Conservation (phyloP, 1,140 invertebrate genomes). For the Heliconius hewitsoni region DNA sequence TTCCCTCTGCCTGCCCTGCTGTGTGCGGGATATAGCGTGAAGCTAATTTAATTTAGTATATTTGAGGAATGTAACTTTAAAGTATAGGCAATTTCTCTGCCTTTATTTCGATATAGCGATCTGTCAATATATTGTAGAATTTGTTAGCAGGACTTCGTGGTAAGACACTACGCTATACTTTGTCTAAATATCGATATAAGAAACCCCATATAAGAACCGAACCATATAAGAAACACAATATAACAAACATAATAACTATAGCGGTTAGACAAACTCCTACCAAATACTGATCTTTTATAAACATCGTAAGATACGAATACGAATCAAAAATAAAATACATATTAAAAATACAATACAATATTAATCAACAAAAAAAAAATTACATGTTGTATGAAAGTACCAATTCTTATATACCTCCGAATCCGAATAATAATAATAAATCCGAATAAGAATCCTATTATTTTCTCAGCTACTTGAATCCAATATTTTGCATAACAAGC, state of each 20-base stretch:
- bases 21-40: too few species aligned
- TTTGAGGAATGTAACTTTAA: too few species aligned
- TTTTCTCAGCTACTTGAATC: slow-evolving; percentile 13
- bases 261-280: neutral
- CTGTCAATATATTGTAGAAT: neutral
- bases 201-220: neutral
- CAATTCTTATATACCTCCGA: neutral
- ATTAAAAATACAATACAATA: neutral
- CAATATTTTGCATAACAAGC: slow-evolving; percentile 26
- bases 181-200: neutral
- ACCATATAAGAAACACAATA: neutral
- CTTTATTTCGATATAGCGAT: too few species aligned
- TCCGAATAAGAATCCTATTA: neutral
- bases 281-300: neutral
- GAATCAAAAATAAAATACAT: neutral
- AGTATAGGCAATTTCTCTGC: too few species aligned
- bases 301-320: neutral
- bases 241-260: neutral
- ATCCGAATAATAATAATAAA: neutral
- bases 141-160: neutral
- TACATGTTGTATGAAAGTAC: neutral
- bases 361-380: too few species aligned
- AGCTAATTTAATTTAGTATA: too few species aligned
- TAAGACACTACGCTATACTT: neutral
- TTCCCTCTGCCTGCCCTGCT: too few species aligned